A percentile compares a stretch with the other conserved stretches of the same genome.
Conservation (phyloP, 2,797 vertebrate genomes). For the Sebastes elongatus region DNA sequence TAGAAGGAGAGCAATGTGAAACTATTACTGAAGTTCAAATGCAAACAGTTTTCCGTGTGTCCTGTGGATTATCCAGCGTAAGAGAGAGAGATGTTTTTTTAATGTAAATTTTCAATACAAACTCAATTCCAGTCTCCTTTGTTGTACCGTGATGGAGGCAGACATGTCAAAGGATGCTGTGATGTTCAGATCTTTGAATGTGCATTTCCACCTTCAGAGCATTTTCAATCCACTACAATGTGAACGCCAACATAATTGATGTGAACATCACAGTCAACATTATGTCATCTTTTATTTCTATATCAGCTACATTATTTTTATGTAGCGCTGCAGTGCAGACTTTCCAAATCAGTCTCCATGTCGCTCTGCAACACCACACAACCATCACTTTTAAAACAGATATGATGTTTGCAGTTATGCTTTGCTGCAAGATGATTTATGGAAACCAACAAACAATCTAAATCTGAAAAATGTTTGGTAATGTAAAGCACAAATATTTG, state of each 20-base stretch:
- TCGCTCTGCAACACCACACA: background rate
- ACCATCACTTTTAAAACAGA: background rate
- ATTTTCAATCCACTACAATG: background rate
- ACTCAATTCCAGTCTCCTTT: background rate
- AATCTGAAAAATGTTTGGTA: background rate
- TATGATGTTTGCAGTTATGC: background rate
- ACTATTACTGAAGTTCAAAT: background rate
- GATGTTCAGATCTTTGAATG: background rate
- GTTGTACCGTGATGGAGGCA: fast-evolving
- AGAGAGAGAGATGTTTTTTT: background rate
- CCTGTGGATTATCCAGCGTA: background rate
- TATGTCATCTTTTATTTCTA: background rate
- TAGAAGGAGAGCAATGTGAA: background rate
- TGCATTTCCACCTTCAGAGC: background rate
- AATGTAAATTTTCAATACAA: background rate
- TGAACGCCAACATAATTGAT: background rate
- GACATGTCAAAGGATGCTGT: background rate
- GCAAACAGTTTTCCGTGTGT: background rate
- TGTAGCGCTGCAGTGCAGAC: background rate
- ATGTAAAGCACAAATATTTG: background rate
- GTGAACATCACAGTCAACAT: background rate
- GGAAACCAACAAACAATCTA: background rate
- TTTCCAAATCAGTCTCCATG: background rate
- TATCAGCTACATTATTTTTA: background rate
- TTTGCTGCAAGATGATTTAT: background rate